Evolutionary conservation across 1,140 invertebrate species (phyloP), one percentile per base, ranked within the genome.

Genomic region (Agrypnia vestita): DNA sequence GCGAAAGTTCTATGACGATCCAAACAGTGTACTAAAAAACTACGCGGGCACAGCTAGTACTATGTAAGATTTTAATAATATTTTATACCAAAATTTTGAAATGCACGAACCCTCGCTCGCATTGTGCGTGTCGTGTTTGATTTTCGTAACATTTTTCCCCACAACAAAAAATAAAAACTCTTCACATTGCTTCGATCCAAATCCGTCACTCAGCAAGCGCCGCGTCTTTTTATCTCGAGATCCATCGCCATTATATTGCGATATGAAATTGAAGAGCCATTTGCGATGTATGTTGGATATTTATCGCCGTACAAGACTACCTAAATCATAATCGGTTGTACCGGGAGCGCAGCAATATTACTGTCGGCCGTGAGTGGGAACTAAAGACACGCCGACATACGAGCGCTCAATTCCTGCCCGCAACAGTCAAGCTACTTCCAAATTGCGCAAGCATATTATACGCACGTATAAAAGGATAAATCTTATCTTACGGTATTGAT

Each of bases 251-350:
- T 69, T 47, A 46, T 69, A 69, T 49, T 17, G 64, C 19, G 15
- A 49, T 69, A 69, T 64, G 7, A 61, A 61, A 21, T 13, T 67
- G 46, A 69, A 46, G 46, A 51, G 43, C 49, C 17, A 75, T 53
- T 19, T 55, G 53, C 64, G 55, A 55, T 51, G 55, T 19, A 21
- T 35, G 25, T 19, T 56, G n/a, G 13, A 19, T 64, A 80, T 80
- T 80, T 80, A 80, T 77, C 51, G 64, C 67, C 46, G 43, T 51
- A 77, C 79, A 80, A 56, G 44, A 71, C 74, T 80, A 80, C 62
- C 74, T 77, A 69, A 80, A 75, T 80, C 79, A 77, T 80, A 80
- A 76, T 75, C 79, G 71, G 46, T 44, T 51, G 53, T 46, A 75
- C 44, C 55, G 55, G 55, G 46, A 64, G 59, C 74, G 15, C 35